phyloP scores from a whole-genome alignment of 2,113 vertebrate species.

The Orientallactaga bullata region DNA sequence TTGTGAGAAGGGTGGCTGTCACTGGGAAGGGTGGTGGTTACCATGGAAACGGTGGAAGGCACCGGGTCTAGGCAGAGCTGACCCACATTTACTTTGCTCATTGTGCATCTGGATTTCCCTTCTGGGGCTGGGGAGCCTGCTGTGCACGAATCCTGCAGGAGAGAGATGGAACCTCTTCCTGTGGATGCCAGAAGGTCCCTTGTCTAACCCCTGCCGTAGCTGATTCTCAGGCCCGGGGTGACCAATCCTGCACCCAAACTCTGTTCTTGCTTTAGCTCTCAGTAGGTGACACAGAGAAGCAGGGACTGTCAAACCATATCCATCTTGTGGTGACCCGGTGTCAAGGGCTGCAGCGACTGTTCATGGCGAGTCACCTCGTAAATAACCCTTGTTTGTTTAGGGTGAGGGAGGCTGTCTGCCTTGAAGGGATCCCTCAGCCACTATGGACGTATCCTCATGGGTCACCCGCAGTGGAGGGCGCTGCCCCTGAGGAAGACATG shows the following conservation, averaged over 20 bases:
- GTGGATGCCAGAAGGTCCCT: background rate
- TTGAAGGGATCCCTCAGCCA: background rate
- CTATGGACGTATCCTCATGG: rapidly evolving
- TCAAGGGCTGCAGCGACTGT: background rate
- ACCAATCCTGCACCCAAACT: background rate
- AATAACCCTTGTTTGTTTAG: background rate
- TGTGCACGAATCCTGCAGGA: background rate
- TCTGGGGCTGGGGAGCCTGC: background rate
- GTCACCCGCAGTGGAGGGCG: background rate
- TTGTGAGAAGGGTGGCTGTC: no score
- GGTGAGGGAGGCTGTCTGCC: background rate
- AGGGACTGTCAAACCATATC: background rate
- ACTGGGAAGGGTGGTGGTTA: background rate
- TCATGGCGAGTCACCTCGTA: background rate
- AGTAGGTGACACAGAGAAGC: background rate
- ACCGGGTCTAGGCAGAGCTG: background rate
- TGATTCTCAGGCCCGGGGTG: background rate
- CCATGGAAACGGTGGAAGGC: background rate
- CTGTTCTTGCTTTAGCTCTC: background rate
- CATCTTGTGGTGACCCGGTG: background rate
- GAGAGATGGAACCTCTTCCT: background rate
- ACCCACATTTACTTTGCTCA: background rate
- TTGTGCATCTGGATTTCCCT: background rate
- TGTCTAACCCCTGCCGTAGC: background rate
- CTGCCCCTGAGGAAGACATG: background rate